Conservation (phyloP, 2,888 invertebrate species). For the Zygothrica quintamaculata region DNA sequence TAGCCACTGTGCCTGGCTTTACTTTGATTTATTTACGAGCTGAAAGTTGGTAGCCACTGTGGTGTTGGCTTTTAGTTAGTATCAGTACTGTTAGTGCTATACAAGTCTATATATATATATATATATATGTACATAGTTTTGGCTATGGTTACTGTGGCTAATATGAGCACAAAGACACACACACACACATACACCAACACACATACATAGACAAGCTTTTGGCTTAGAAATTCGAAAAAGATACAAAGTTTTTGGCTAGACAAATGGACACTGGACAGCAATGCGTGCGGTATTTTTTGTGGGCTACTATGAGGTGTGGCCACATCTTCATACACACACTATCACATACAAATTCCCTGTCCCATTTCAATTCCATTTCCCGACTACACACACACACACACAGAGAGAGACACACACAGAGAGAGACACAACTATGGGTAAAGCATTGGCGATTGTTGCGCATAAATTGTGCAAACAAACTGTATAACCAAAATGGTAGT, state of each 20-base stretch:
- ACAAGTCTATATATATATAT: neutral
- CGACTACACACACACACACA: too few species aligned
- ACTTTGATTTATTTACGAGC: conserved; percentile 64
- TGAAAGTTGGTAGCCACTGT: conserved; percentile 60
- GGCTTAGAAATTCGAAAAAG: conserved; percentile 66
- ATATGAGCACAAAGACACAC: conserved; percentile 51
- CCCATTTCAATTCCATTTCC: too few species aligned
- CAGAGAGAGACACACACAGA: too few species aligned
- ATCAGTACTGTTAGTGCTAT: conserved; percentile 37
- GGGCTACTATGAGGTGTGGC: conserved; percentile 1
- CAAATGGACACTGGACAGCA: conserved; percentile 41
- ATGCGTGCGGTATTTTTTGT: conserved; percentile 41
- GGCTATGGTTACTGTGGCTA: conserved; percentile 65
- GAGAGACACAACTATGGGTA: conserved; percentile 1
- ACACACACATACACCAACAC: conserved; percentile 39
- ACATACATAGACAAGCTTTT: conserved; percentile 32
- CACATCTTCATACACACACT: too few species aligned
- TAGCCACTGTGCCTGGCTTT: conserved; percentile 56
- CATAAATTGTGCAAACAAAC: conserved; percentile 73
- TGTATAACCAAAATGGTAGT: conserved; percentile 61
- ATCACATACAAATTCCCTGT: too few species aligned
- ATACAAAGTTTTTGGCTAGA: conserved; percentile 59
- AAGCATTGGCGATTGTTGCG: conserved; percentile 56
- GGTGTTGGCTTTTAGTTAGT: conserved; percentile 70
- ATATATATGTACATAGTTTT: conserved; percentile 41